Conservation (phyloP, 2,797 vertebrate species). For the Esox masquinongy region DNA sequence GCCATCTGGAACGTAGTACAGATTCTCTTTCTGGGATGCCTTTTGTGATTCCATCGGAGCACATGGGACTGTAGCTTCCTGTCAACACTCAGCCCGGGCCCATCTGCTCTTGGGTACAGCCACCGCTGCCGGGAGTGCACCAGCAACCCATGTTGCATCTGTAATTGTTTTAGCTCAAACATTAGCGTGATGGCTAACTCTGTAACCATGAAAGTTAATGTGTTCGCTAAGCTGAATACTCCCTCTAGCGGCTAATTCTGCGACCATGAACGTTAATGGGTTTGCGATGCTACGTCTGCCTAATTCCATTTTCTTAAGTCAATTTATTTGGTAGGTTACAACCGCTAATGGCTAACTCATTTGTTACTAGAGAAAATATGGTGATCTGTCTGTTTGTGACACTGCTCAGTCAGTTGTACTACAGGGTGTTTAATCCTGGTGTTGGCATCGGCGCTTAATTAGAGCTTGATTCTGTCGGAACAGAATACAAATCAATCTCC, state of each 20-base stretch:
- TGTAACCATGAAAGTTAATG: conserved; percentile 15
- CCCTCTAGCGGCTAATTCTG: conserved; percentile 12
- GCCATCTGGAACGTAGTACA: conserved; percentile 8
- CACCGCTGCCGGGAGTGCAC: background rate
- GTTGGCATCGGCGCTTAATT: conserved; percentile 8
- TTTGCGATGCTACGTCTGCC: no score
- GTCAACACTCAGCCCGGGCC: conserved; percentile 7
- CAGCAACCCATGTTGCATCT: background rate
- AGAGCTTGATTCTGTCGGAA: no score
- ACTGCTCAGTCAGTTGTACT: conserved; percentile 12
- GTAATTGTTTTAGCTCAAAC: conserved; percentile 8
- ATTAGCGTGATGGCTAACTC: conserved; percentile 15
- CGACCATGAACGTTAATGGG: no score
- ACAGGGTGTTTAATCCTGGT: conserved; percentile 7
- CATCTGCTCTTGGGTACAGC: background rate
- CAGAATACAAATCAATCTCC: no score
- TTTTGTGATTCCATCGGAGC: conserved; percentile 4
- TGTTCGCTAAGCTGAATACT: conserved; percentile 26
- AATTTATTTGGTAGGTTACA: no score
- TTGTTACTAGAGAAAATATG: conserved; percentile 21
- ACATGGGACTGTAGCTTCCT: conserved; percentile 16
- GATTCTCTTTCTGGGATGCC: background rate
- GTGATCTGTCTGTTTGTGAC: background rate
- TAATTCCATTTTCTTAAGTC: no score
- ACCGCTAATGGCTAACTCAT: no score